phyloP scores from a whole-genome alignment of 2,797 vertebrate genomes.

The Microctenopoma stevenorrisi region DNA sequence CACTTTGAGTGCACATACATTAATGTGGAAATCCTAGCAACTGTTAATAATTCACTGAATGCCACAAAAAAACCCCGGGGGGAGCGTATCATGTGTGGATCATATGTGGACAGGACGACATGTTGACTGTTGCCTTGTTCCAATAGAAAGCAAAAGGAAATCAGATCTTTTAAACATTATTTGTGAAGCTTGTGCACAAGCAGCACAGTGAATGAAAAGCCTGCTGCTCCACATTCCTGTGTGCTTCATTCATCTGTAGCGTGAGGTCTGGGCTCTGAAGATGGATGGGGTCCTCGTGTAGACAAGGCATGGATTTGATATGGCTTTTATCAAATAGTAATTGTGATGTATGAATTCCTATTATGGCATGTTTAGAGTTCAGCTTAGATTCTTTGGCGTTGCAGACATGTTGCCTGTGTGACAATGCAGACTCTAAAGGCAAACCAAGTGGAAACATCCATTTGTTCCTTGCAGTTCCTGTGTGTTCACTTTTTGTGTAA shows the following conservation, averaged over 20 bases:
- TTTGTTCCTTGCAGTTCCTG: no score
- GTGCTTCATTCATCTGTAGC: constrained; percentile 6
- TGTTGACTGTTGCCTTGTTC: constrained; percentile 21
- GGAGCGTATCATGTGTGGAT: constrained; percentile 27
- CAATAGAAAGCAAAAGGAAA: constrained; percentile 30
- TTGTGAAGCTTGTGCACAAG: constrained; percentile 16
- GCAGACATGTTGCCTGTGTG: neutral
- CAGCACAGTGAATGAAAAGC: constrained; percentile 8
- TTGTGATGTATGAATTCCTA: neutral
- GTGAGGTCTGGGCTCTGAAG: constrained; percentile 11
- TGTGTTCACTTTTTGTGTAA: no score
- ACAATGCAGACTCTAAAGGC: neutral
- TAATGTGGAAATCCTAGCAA: constrained; percentile 30
- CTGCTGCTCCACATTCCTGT: constrained; percentile 8
- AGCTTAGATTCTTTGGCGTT: neutral
- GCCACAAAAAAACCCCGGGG: neutral
- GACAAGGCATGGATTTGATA: constrained; percentile 1
- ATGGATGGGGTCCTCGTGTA: constrained; percentile 1
- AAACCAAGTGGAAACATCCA: neutral
- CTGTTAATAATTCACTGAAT: constrained; percentile 35
- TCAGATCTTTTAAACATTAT: constrained; percentile 23
- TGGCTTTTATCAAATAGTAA: neutral
- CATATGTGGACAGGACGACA: constrained; percentile 25
- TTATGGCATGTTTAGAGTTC: neutral
- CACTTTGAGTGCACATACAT: constrained; percentile 33